Base-by-base conservation (phyloP, 2,888 invertebrate genomes). In the Therioaphis trifolii region DNA sequence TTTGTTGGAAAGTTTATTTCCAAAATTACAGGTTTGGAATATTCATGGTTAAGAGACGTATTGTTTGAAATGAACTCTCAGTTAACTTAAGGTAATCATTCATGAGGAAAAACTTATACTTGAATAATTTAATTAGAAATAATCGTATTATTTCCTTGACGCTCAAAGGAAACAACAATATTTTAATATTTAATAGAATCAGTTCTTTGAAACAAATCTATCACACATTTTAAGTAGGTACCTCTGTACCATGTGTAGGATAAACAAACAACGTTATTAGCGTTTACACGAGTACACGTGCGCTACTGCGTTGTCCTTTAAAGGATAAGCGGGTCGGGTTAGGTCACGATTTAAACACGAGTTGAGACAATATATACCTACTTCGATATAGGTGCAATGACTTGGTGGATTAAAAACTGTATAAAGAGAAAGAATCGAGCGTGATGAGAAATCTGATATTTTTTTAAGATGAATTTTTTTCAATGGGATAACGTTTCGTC, bases 281-380 rank as follows among this genome's bases (percentile, higher is more conserved):
- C n/a, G 18, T 61, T 43, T 40, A 40, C 18, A 58, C 40, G 21
- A n/a, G 27, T 18, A 46, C 46, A 12, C 15, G 27, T 75, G 55
- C 27, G 27, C 18, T 63, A 76, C 27, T 76, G 14, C 3, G 7
- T 61, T 27, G 12, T 46, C 27, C 24, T 63, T 29, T 46, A 46
- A 71, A 49, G 61, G 61, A 29, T 77, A 63, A 46, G 7, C 29
- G 14, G 43, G n/a, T 61, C 43, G 21, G n/a, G 27, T 76, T 61
- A 29, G 15, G 46, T 76, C 29, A 63, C 61, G 27, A 76, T 29
- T 63, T 29, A 63, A 63, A 46, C 21, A 49, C 4, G 4, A 49
- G 43, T 75, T 46, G 4, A 74, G n/a, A 35, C 1, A 15, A 5
- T 5, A 63, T 76, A 27, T 63, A 63, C n/a, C n/a, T n/a, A n/a